Percentiles rank a stretch among this genome's conserved stretches.
Evolutionary conservation across 2,888 invertebrate genomes (phyloP).

Genomic region (Macrophya alboannulata): DNA sequence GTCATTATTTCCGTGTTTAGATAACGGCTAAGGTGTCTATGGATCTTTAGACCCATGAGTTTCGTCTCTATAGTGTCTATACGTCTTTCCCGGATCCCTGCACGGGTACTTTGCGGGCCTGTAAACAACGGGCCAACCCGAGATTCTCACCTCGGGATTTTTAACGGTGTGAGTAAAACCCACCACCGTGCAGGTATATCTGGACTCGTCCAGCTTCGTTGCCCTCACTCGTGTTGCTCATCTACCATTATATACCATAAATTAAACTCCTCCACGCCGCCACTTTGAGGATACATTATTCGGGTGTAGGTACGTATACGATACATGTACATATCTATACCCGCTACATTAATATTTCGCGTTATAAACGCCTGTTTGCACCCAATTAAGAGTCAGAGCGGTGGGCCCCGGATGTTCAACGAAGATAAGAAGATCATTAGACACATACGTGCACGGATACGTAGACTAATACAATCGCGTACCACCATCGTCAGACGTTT

Average conservation of each 20-base stretch:
- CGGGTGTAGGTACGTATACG: not conserved
- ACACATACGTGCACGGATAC: not conserved
- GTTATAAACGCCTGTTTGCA: conserved; percentile 42
- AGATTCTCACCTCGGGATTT: conserved; percentile 19
- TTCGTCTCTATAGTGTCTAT: conserved; percentile 35
- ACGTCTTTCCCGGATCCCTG: conserved; percentile 34
- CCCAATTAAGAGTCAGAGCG: conserved; percentile 30
- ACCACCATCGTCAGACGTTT: no score
- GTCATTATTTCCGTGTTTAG: conserved; percentile 79
- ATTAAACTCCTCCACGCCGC: not conserved
- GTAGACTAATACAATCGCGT: not conserved
- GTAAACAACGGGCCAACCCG: conserved; percentile 35
- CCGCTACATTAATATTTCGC: conserved; percentile 13
- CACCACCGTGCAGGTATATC: not conserved
- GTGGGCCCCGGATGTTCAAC: not conserved
- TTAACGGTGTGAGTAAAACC: not conserved
- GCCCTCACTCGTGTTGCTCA: conserved; percentile 13
- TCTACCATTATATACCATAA: conserved; percentile 12
- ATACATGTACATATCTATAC: not conserved
- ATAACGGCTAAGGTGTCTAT: conserved; percentile 68
- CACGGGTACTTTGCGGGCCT: conserved; percentile 28
- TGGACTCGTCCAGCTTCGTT: not conserved
- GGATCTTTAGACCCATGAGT: conserved; percentile 39
- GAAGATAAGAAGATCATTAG: conserved; percentile 11
- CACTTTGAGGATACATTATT: not conserved